Evolutionary conservation across 2,888 invertebrate genomes (phyloP).

Genomic region (Drosophila koepferae): DNA sequence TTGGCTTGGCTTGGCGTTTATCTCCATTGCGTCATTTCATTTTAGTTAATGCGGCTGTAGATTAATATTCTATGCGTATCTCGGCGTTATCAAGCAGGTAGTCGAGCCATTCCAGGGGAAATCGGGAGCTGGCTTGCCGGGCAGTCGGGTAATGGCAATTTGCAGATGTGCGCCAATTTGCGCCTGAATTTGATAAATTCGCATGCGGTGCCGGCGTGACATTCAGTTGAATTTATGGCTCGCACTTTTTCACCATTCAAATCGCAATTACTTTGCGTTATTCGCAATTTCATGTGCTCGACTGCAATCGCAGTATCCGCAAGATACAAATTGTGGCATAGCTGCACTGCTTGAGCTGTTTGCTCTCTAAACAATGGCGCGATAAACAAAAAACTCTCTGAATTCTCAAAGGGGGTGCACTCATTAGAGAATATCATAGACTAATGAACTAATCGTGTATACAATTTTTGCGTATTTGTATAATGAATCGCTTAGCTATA

Average conservation of each 20-base stretch:
- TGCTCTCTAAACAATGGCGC: constrained; percentile 62
- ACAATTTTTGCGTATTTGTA: constrained; percentile 47
- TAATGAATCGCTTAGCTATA: constrained; percentile 32
- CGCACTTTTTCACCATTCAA: constrained; percentile 79
- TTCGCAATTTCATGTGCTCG: constrained; percentile 75
- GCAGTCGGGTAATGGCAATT: constrained; percentile 58
- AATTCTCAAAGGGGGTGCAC: constrained; percentile 11
- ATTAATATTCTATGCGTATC: constrained; percentile 81
- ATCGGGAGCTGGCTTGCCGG: constrained; percentile 32
- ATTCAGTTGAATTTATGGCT: constrained; percentile 82
- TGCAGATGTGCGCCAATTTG: constrained; percentile 79
- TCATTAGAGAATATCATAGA: constrained; percentile 43
- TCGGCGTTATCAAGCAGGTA: constrained; percentile 52
- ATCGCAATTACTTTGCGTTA: constrained; percentile 81
- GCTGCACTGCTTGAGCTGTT: constrained; percentile 53
- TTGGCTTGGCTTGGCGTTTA: constrained; percentile 48
- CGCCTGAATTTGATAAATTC: constrained; percentile 82
- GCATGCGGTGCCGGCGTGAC: constrained; percentile 80
- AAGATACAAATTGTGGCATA: constrained; percentile 25
- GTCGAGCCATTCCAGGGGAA: constrained; percentile 17
- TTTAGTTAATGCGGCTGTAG: constrained; percentile 75
- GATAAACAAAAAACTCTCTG: constrained; percentile 43
- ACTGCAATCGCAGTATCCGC: constrained; percentile 34
- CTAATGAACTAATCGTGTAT: constrained; percentile 33
- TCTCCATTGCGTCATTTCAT: constrained; percentile 74